Evolutionary conservation across 2,113 vertebrate species (phyloP).

Genomic region (Pelodiscus sinensis): DNA sequence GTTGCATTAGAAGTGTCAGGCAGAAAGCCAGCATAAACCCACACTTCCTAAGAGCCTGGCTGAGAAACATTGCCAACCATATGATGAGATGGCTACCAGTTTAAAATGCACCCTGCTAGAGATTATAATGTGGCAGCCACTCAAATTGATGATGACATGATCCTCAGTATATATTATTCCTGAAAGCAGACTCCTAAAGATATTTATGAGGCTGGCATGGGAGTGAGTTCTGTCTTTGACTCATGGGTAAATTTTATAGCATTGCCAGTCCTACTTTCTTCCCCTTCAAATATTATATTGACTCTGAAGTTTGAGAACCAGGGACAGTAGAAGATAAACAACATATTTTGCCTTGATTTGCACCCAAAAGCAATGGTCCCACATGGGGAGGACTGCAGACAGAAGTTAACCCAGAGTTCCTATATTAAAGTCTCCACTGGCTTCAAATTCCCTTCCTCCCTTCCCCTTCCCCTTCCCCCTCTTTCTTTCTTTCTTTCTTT

Average conservation of each 20-base stretch:
- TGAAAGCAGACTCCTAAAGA: rapidly evolving
- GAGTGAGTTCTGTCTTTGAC: not conserved
- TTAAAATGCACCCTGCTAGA: not conserved
- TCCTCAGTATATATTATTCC: slow-evolving; percentile 3
- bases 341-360: slow-evolving; percentile 6
- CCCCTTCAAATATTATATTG: not conserved
- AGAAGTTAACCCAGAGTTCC: slow-evolving; percentile 47
- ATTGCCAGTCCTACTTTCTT: not conserved
- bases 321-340: slow-evolving; percentile 36
- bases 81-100: not conserved
- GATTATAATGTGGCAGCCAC: not conserved
- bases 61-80: not conserved
- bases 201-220: slow-evolving; percentile 19
- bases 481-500: too few relatives aligned
- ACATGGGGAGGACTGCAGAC: not conserved
- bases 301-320: slow-evolving; percentile 29
- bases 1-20: not conserved
- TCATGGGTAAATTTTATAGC: slow-evolving; percentile 18
- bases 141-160: not conserved
- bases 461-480: too few relatives aligned
- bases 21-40: not conserved
- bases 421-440: not conserved
- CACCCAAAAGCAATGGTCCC: slow-evolving; percentile 5
- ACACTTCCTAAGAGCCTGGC: not conserved
- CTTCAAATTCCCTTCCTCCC: slow-evolving; percentile 37